Evolutionary conservation across 2,113 vertebrate species (phyloP), one percentile per base, ranked within the genome.

Genomic region (Hippocampus mohnikei): DNA sequence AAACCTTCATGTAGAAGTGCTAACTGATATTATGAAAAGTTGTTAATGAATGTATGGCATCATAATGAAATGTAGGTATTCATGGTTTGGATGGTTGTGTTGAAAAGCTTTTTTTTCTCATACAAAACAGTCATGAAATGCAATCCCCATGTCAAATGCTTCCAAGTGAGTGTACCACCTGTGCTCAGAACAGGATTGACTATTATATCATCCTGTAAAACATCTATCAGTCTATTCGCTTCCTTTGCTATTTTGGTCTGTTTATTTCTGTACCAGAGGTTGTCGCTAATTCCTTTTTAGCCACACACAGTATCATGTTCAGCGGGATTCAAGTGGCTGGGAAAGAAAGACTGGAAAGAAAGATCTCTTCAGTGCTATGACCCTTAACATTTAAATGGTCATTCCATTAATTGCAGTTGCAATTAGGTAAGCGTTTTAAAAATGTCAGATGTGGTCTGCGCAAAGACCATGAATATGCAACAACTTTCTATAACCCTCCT

Each of bases 211-310:
- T 11, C 55, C 25, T 72, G 79, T 68, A 77, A 72, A 73, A 73
- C 58, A 63, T 81, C 75, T 66, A 65, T 69, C 80, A 60, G 29
- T 75, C 72, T 76, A 15, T 75, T 79, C 74, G 67, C 68, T 77
- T 86, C 80, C 71, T 74, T 52, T 55, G 78, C 84, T 92, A 91
- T 90, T 88, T 87, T 37, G 66, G 76, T 70, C 67, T 33, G 63
- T 73, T 76, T 90, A 91, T 91, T 90, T 89, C 78, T 71, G 84
- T 72, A 76, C 69, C 55, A 70, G 55, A 68, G 78, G 23, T 86
- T 90, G 86, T 85, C 77, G 69, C 50, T 86, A 84, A 87, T 88
- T 83, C 61, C 73, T 53, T 44, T 82, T 83, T 60, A 76, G 81
- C 73, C 71, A 73, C 69, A 72, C 74, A 75, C 71, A 69, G 83